Evolutionary conservation across 2,797 vertebrate genomes (phyloP).

Genomic region (Streptopelia turtur): DNA sequence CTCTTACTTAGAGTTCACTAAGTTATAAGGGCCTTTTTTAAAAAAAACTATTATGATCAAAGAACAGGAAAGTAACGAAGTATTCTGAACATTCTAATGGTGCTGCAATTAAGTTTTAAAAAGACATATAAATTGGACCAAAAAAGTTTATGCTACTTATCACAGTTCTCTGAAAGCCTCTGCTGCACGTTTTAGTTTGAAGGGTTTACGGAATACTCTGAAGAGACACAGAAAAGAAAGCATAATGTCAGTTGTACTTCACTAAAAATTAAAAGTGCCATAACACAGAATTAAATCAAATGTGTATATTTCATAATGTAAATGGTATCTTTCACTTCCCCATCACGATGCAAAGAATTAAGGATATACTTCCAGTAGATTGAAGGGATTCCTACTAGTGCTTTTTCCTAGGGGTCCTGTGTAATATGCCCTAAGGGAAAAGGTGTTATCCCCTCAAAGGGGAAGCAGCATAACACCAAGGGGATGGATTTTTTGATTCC

Average conservation of each 20-base stretch:
- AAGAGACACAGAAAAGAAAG: neutral
- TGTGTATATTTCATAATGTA: neutral
- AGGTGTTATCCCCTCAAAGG: neutral
- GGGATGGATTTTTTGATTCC: neutral
- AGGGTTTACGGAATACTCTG: neutral
- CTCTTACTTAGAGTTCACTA: neutral
- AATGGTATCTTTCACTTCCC: neutral
- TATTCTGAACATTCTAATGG: neutral
- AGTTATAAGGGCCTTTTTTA: neutral
- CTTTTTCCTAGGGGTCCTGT: neutral
- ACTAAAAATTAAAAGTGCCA: neutral
- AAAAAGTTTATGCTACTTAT: neutral
- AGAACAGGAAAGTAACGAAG: neutral
- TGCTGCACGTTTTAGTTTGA: neutral
- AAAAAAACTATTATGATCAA: neutral
- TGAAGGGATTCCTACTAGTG: neutral
- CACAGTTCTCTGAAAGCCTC: neutral
- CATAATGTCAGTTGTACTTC: neutral
- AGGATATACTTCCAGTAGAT: neutral
- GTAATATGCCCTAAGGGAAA: neutral
- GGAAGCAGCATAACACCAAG: neutral
- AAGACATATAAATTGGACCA: neutral
- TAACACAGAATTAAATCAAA: fast-evolving
- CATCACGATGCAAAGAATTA: neutral
- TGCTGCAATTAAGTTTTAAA: neutral